Evolutionary conservation across 2,797 vertebrate genomes (phyloP).

Genomic region (Streptopelia turtur): DNA sequence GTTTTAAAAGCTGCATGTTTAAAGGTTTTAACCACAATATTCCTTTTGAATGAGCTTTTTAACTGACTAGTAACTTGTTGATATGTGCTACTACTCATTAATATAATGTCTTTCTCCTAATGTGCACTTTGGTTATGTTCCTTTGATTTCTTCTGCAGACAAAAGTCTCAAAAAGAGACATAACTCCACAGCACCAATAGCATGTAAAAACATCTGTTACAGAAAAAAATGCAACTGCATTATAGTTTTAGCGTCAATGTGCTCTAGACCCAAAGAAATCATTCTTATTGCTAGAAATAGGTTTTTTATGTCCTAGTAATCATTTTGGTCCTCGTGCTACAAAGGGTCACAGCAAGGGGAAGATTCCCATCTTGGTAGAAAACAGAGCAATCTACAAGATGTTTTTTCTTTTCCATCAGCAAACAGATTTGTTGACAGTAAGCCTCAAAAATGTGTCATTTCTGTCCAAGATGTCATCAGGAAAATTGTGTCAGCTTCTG

Average conservation of each 20-base stretch:
- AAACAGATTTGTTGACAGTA: constrained; percentile 12
- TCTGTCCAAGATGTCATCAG: constrained; percentile 12
- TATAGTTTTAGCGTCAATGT: constrained; percentile 18
- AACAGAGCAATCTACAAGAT: not conserved
- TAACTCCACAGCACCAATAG: constrained; percentile 7
- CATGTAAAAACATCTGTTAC: constrained; percentile 31
- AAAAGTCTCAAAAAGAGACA: constrained; percentile 40
- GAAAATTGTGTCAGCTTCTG: constrained; percentile 23
- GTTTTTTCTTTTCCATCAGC: not conserved
- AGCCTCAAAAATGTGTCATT: constrained; percentile 1
- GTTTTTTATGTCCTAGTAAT: constrained; percentile 15
- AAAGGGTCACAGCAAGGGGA: not conserved
- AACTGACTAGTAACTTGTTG: constrained; percentile 60
- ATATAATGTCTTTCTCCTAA: constrained; percentile 48
- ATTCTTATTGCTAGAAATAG: constrained; percentile 51
- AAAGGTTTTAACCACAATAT: constrained; percentile 45
- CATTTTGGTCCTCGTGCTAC: constrained; percentile 8
- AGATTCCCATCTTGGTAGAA: constrained; percentile 18
- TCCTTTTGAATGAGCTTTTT: constrained; percentile 49
- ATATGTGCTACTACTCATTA: constrained; percentile 9
- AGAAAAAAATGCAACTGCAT: constrained; percentile 38
- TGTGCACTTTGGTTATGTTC: constrained; percentile 48
- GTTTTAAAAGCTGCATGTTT: constrained; percentile 44
- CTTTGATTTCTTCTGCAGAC: constrained; percentile 63
- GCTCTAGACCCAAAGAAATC: constrained; percentile 28